Conservation (phyloP, 2,113 vertebrate species). For the Urocynchramus pylzowi region DNA sequence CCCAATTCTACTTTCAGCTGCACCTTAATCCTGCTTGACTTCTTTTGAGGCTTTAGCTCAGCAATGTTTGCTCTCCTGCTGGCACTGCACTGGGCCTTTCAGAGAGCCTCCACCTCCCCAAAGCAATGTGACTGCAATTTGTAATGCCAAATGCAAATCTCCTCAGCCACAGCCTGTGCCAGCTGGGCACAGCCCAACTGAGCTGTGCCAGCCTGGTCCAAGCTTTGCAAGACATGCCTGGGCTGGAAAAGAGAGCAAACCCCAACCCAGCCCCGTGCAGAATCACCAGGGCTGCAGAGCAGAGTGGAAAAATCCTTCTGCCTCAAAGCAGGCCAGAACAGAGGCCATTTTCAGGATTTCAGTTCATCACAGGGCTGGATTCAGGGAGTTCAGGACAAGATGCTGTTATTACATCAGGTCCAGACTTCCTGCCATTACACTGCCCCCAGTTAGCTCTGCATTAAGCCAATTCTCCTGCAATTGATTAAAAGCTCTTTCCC, state of each 20-base stretch:
- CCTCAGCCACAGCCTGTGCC: not conserved
- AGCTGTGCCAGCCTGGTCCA: not conserved
- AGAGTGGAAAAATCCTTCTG: not conserved
- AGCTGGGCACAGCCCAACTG: not conserved
- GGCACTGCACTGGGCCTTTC: not conserved
- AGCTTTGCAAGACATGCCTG: not conserved
- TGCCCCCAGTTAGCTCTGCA: not conserved
- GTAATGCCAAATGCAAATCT: not conserved
- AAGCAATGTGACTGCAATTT: not conserved
- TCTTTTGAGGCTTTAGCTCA: not conserved
- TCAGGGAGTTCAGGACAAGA: not conserved
- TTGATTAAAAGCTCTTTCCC: not conserved
- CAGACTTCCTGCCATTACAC: not conserved
- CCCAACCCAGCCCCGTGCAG: not conserved
- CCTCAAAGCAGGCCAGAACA: not conserved
- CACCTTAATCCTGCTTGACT: slow-evolving; percentile 37
- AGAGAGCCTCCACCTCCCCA: not conserved
- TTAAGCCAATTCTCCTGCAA: not conserved
- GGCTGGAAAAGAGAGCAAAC: not conserved
- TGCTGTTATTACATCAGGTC: not conserved
- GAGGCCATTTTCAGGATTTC: not conserved
- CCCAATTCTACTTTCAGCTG: not conserved
- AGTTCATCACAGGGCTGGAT: not conserved
- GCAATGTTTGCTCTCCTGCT: slow-evolving; percentile 13
- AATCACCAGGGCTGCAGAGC: not conserved